Evolutionary conservation across 2,888 invertebrate species (phyloP).

Genomic region (Phengaris alcon): DNA sequence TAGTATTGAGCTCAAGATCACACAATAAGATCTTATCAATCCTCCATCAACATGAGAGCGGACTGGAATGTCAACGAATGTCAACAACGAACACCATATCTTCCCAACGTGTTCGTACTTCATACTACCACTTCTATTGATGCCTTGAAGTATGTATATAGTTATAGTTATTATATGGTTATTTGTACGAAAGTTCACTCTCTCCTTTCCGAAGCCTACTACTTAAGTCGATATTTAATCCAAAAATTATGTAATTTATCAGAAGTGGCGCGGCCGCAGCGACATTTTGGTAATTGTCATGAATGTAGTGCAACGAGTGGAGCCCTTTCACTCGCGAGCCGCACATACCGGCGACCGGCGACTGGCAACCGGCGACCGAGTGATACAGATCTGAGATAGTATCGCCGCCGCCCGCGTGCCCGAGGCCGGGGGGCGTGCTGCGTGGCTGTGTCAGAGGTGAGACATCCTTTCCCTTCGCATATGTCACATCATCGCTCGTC

Average conservation of each 20-base stretch:
- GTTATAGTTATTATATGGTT: too few species aligned
- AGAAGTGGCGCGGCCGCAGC: slow-evolving; percentile 1
- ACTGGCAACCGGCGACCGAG: neutral
- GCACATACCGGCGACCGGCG: neutral
- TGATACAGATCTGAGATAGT: neutral
- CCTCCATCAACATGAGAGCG: too few species aligned
- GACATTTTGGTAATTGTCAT: slow-evolving; percentile 4
- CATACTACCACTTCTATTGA: too few species aligned
- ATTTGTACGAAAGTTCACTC: too few species aligned
- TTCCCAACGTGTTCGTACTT: too few species aligned
- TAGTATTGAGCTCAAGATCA: too few species aligned
- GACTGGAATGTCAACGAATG: too few species aligned
- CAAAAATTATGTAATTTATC: neutral
- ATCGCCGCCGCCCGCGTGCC: neutral
- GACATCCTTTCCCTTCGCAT: neutral
- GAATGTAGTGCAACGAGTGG: slow-evolving; percentile 5
- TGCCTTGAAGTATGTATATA: too few species aligned
- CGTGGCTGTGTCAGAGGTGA: slow-evolving; percentile 7
- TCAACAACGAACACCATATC: too few species aligned
- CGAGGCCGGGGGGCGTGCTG: neutral
- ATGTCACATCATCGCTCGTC: neutral
- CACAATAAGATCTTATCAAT: too few species aligned
- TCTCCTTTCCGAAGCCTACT: too few species aligned
- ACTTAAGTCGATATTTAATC: neutral
- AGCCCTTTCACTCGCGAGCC: neutral